Evolutionary conservation across 2,888 invertebrate species (phyloP), one percentile per base, ranked within the genome.

Genomic region (Anthrax anthrax): DNA sequence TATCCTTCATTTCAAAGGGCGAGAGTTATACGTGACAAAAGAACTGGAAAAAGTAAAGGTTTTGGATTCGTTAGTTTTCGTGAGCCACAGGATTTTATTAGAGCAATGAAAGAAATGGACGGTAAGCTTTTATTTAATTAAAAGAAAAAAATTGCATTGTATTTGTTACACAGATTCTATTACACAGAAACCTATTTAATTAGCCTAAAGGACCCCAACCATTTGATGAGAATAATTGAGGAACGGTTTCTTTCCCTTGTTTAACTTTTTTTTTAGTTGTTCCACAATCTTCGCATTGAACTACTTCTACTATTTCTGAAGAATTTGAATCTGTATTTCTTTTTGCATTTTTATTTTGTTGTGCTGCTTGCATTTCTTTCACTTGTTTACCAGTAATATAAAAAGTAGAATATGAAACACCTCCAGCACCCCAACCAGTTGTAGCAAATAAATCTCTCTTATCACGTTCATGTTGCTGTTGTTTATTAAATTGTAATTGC

Each of bases 101-200:
- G 87, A 58, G 98, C 98, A 10, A 97, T 97, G 87, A 89, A 96
- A 62, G 98, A 99, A 73, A 94, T 98, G 90, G 97, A 99, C 67
- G 98, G 92, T 90, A 63, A 78, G 75, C n/a, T n/a, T n/a, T n/a
- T n/a, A n/a, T n/a, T 66, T 23, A 14, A 14, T 34, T 34, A 4
- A 34, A 36, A n/a, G 3, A 36, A 36, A 36, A 36, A 16, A 16
- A 36, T 36, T 29, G 29, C 29, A 29, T 29, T 29, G 29, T 29
- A 29, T 29, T 29, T 29, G 29, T 29, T 3, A 29, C 3, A 6
- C 10, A 3, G 5, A 23, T 23, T 23, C 4, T 13, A 34, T 4
- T 34, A 34, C 12, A 34, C 6, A 9, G 5, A 34, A 34, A 9
- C 5, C 12, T 34, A 9, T 8, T 34, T 34, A 34, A 34, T 6